Base-by-base conservation (phyloP, 2,888 invertebrate genomes). In the Epinotia nisella region DNA sequence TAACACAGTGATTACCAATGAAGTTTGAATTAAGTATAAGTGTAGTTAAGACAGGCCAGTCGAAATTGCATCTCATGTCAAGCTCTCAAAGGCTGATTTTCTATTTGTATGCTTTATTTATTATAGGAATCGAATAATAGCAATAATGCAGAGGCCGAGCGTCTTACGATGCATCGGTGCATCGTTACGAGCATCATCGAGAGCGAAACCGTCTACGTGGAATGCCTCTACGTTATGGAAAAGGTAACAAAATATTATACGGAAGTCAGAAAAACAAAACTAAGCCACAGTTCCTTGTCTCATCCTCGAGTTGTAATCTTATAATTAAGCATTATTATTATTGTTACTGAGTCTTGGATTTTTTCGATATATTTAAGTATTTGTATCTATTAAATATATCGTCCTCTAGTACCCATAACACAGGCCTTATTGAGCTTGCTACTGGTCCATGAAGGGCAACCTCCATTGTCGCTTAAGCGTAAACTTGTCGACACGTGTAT, bases 151-250 rank as follows among this genome's bases (percentile, higher is more conserved):
- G 96, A 96, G 81, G 96, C 96, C 15, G 97, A 97, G 85, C 95
- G 97, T 78, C 95, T 96, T 75, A 96, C 97, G 67, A 98, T 98
- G 96, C 97, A 98, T 82, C 96, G 97, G 82, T 97, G 97, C 85
- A 98, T 98, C 83, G 95, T 98, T 75, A 96, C 96, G 79, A 98
- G 98, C 83, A 98, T 98, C 78, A 96, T 98, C 80, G 98, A 98
- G 82, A 98, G 98, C 87, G 98, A 98, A 92, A 96, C 96, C 65
- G 96, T 97, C 78, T 98, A 98, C 87, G 97, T 98, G 59, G 97
- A 97, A 89, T 97, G 98, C 89, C 94, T 98, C 68, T 97, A 97
- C 82, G 97, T 98, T 76, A 96, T 98, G 95, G 94, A 97, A 80
- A 97, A 97, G 95, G 97, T 97, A 91, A 90, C 24, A 3, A 35